A percentile compares a stretch with the other conserved stretches of the same genome.
Evolutionary conservation across 2,888 invertebrate species (phyloP).

Genomic region (Agrotis ipsilon): DNA sequence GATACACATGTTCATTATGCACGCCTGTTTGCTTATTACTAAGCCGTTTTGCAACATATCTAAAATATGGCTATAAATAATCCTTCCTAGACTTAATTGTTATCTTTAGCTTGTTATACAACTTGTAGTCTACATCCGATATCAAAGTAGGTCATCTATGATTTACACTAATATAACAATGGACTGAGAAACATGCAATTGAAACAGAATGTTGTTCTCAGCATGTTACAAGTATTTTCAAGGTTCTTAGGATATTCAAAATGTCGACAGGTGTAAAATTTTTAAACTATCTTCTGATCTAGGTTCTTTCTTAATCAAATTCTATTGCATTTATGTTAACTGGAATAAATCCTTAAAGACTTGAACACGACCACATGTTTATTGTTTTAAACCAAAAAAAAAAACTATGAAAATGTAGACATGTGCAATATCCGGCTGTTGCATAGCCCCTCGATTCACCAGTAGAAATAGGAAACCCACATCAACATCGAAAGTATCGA

Average conservation of each 20-base stretch:
- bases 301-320: background rate
- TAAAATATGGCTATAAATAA: slow-evolving; percentile 18
- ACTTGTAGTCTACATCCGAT: slow-evolving; percentile 22
- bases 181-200: slow-evolving; percentile 39
- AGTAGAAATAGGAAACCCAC: slow-evolving; percentile 16
- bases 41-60: slow-evolving; percentile 9
- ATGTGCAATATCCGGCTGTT: no score
- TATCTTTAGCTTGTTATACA: slow-evolving; percentile 37
- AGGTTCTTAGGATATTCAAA: background rate
- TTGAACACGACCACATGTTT: background rate
- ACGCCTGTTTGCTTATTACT: slow-evolving; percentile 7
- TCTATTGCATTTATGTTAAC: background rate
- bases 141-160: slow-evolving; percentile 53
- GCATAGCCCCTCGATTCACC: background rate
- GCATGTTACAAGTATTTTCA: background rate
- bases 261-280: slow-evolving; percentile 8
- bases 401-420: no score
- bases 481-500: slow-evolving; percentile 28
- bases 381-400: background rate
- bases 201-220: slow-evolving; percentile 24
- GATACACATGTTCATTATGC: slow-evolving; percentile 37
- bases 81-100: slow-evolving; percentile 31
- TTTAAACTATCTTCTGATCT: background rate
- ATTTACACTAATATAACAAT: slow-evolving; percentile 44
- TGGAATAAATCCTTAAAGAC: no score